phyloP scores from a whole-genome alignment of 2,113 vertebrate species.

The Epinephelus cyanopodus region DNA sequence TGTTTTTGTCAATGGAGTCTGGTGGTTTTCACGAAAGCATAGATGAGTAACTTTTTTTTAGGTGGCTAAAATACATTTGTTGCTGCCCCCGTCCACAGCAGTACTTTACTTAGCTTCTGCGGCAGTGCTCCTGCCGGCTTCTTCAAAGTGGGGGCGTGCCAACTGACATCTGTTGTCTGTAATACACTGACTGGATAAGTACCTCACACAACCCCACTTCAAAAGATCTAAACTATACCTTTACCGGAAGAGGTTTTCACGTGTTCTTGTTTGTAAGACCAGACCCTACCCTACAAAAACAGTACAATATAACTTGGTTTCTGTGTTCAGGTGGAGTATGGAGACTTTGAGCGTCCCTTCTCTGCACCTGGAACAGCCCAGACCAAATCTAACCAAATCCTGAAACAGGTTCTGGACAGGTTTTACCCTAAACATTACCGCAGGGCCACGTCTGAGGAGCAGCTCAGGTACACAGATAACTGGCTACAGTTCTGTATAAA shows the following conservation, averaged over 20 bases:
- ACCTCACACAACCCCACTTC: too few relatives aligned
- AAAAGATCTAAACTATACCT: too few relatives aligned
- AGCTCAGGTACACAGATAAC: slow-evolving; percentile 88
- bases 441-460: slow-evolving; percentile 89
- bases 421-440: slow-evolving; percentile 96
- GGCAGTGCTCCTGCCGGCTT: too few relatives aligned
- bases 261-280: neutral
- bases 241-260: neutral
- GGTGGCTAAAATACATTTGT: too few relatives aligned
- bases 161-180: too few relatives aligned
- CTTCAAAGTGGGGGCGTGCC: too few relatives aligned
- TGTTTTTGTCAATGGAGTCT: too few relatives aligned
- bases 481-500: neutral
- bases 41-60: too few relatives aligned
- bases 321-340: slow-evolving; percentile 90
- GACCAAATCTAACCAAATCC: slow-evolving; percentile 90
- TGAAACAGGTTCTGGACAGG: slow-evolving; percentile 94
- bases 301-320: neutral
- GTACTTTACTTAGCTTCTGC: too few relatives aligned
- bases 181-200: too few relatives aligned
- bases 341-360: slow-evolving; percentile 95
- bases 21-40: too few relatives aligned
- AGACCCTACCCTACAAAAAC: neutral
- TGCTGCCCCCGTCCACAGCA: too few relatives aligned
- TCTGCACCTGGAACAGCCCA: slow-evolving; percentile 87